Conservation (phyloP, 2,797 vertebrate species). For the Muscicapa comitata region DNA sequence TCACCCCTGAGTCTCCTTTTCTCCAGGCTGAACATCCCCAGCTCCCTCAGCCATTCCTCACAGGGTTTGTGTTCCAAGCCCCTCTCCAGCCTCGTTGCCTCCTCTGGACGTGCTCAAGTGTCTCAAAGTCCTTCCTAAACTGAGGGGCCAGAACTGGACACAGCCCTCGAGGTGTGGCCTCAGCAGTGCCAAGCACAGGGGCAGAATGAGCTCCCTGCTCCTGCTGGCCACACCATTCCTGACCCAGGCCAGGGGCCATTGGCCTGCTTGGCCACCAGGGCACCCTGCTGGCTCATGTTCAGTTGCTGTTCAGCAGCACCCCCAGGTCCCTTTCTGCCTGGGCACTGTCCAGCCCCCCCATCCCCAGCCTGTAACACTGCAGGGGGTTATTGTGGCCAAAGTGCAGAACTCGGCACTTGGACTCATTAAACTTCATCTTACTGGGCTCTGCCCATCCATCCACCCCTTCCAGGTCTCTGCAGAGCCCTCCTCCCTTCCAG, state of each 20-base stretch:
- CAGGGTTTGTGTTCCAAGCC: neutral
- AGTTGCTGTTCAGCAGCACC: neutral
- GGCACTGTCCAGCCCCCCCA: rapidly evolving
- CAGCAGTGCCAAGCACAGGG: neutral
- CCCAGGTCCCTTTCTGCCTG: neutral
- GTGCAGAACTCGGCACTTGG: too few species aligned
- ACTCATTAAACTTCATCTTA: too few species aligned
- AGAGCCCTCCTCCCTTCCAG: too few species aligned
- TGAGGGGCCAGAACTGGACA: neutral
- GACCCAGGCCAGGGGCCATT: neutral
- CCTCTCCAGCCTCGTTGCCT: neutral
- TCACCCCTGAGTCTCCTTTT: neutral
- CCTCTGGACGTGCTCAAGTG: rapidly evolving
- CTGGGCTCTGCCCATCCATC: too few species aligned
- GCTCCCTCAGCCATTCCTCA: rapidly evolving
- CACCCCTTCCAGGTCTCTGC: too few species aligned
- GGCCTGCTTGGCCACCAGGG: neutral
- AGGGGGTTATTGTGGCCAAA: too few species aligned
- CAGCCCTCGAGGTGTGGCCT: too few species aligned
- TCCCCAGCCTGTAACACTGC: rapidly evolving
- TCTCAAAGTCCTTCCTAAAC: rapidly evolving
- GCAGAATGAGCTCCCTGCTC: neutral
- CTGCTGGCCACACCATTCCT: neutral
- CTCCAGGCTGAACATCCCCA: neutral
- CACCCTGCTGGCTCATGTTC: neutral